These are phyloP conservation scores for Drosophila oshimai DNA, from an alignment of 1,140 invertebrate species.

Conservation along the genomic window DNA sequence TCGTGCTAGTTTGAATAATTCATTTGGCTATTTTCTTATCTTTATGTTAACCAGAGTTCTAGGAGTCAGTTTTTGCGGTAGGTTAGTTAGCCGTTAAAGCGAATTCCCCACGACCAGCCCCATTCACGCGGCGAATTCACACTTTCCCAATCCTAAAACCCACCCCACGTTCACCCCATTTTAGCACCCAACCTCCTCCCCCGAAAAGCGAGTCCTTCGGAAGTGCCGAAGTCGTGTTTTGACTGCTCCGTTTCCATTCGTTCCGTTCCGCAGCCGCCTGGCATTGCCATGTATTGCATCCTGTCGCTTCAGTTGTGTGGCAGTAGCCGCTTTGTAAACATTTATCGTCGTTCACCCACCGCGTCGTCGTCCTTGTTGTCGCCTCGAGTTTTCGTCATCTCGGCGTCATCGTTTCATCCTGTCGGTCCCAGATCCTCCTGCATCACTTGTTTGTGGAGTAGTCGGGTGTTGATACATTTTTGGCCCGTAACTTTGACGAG, in stretches of 20 bases:
- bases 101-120: slow-evolving; percentile 19
- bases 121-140: slow-evolving; percentile 26
- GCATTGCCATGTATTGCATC: slow-evolving; percentile 46
- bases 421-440: slow-evolving; percentile 33
- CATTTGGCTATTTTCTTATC: slow-evolving; percentile 38
- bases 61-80: slow-evolving; percentile 59
- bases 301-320: slow-evolving; percentile 72
- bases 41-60: slow-evolving; percentile 25
- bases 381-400: slow-evolving; percentile 45
- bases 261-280: slow-evolving; percentile 55
- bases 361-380: slow-evolving; percentile 59
- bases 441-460: slow-evolving; percentile 42
- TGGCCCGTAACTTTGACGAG: slow-evolving; percentile 31
- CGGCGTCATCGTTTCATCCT: slow-evolving; percentile 31
- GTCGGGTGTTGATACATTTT: slow-evolving; percentile 34
- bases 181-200: neutral
- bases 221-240: slow-evolving; percentile 41
- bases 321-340: slow-evolving; percentile 78
- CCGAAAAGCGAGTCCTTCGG: slow-evolving; percentile 24
- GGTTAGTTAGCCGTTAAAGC: slow-evolving; percentile 55
- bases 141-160: slow-evolving; percentile 5
- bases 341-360: slow-evolving; percentile 57
- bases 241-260: slow-evolving; percentile 57
- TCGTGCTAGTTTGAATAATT: slow-evolving; percentile 38
- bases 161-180: neutral